Base-by-base conservation (phyloP, 2,113 vertebrate species). In the Camelus bactrianus region DNA sequence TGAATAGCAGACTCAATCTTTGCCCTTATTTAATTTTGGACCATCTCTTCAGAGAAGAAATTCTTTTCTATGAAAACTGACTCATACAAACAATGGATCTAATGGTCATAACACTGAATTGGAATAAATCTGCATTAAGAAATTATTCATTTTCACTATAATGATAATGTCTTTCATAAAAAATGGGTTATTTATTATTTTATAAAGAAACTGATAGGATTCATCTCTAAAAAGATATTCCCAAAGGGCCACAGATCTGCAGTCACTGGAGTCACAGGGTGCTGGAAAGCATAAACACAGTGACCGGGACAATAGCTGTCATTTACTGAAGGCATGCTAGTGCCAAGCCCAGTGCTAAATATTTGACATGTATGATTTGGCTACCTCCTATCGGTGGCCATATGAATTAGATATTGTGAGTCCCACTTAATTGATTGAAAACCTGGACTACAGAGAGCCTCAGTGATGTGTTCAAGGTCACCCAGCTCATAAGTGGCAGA, bases 111-210 rank as follows among this genome's bases (percentile, higher is more conserved):
- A 75, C 28, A 84, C 3, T 70, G 64, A 85, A 14, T 15, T 24
- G 32, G 58, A 80, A 92, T 70, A 80, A 80, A 77, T 4, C 8
- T 2, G 42, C 30, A 24, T 79, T 56, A 38, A 26, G 56, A 60
- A 76, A 76, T 87, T 58, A 30, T 75, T 28, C 11, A 12, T 56
- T 86, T 92, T 80, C 70, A 93, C 54, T 70, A 88, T 72, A 81
- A 93, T 64, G 54, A 42, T 60, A 64, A 22, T 20, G 12, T 58
- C 12, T 75, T 90, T 88, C 20, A 42, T 32, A 35, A 58, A 97
- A 95, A 97, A 32, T 13, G 2, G n/a, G 54, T 67, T 88, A 62
- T 89, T 58, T 88, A 62, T 89, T 58, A 64, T 69, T 93, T 96
- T 54, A 64, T 93, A 81, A 94, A 82, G 42, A 93, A 95, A 82